Conservation (phyloP, 2,888 invertebrate genomes). For the Chelonus formosanus region DNA sequence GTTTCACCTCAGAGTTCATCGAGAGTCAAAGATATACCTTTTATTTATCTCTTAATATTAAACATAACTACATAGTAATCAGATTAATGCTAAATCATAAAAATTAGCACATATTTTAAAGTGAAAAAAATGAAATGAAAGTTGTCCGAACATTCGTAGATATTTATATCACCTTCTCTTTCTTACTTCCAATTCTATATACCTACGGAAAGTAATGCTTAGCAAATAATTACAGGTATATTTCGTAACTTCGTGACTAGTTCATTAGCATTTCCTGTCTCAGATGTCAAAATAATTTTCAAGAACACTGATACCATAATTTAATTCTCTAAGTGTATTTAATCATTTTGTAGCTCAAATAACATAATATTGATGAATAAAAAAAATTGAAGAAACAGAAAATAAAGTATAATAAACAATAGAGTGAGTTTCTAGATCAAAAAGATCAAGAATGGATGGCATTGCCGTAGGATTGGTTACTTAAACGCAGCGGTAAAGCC, state of each 20-base stretch:
- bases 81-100: too few species aligned
- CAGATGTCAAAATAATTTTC: conserved; percentile 6
- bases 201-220: too few species aligned
- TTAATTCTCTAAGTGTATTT: too few species aligned
- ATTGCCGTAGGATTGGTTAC: conserved; percentile 27
- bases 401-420: not conserved
- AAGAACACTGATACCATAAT: conserved; percentile 14
- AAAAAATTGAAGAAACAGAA: not conserved
- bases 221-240: not conserved
- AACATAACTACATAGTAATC: too few species aligned
- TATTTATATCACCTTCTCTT: not conserved
- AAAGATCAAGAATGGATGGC: conserved; percentile 19
- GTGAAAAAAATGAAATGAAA: conserved; percentile 1
- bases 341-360: not conserved
- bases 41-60: too few species aligned
- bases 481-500: conserved; percentile 36
- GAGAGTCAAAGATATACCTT: too few species aligned
- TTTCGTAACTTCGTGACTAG: conserved; percentile 1
- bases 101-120: conserved; percentile 1
- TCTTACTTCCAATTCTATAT: not conserved
- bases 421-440: conserved; percentile 20
- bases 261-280: conserved; percentile 10
- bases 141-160: not conserved
- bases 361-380: not conserved
- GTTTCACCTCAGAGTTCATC: conserved; percentile 1